phyloP scores from a whole-genome alignment of 2,888 invertebrate species.

The Sinohyriopsis cumingii region DNA sequence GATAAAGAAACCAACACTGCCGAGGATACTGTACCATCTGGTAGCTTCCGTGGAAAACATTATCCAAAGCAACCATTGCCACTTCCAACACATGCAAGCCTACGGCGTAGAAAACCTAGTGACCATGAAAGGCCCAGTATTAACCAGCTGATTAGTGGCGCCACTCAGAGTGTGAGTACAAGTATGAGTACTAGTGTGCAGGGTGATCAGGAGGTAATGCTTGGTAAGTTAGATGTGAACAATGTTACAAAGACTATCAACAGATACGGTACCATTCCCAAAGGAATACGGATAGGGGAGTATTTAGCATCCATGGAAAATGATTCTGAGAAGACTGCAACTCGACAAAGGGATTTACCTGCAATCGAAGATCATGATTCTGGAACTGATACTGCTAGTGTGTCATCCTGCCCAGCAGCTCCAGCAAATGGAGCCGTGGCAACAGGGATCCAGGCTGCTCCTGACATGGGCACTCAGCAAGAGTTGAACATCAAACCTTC shows the following conservation, averaged over 20 bases:
- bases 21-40: slow-evolving; percentile 42
- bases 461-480: slow-evolving; percentile 53
- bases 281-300: slow-evolving; percentile 95
- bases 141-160: slow-evolving; percentile 8
- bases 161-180: slow-evolving; percentile 28
- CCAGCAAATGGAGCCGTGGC: slow-evolving; percentile 5
- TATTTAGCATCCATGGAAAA: slow-evolving; percentile 88
- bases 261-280: slow-evolving; percentile 96
- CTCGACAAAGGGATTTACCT: slow-evolving; percentile 46
- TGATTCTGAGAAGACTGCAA: slow-evolving; percentile 59
- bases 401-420: slow-evolving; percentile 55
- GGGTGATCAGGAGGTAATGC: slow-evolving; percentile 66
- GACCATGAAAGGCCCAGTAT: slow-evolving; percentile 31
- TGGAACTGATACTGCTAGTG: slow-evolving; percentile 62
- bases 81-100: slow-evolving; percentile 54
- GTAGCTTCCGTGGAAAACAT: slow-evolving; percentile 37
- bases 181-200: slow-evolving; percentile 44
- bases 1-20: slow-evolving; percentile 48
- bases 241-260: slow-evolving; percentile 93
- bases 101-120: slow-evolving; percentile 40
- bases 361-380: slow-evolving; percentile 62
- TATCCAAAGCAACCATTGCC: slow-evolving; percentile 63
- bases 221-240: slow-evolving; percentile 94
- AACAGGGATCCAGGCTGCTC: slow-evolving; percentile 27
- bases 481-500: slow-evolving; percentile 67